Base-by-base conservation (phyloP, 1,140 invertebrate species). In the Euwallacea similis region DNA sequence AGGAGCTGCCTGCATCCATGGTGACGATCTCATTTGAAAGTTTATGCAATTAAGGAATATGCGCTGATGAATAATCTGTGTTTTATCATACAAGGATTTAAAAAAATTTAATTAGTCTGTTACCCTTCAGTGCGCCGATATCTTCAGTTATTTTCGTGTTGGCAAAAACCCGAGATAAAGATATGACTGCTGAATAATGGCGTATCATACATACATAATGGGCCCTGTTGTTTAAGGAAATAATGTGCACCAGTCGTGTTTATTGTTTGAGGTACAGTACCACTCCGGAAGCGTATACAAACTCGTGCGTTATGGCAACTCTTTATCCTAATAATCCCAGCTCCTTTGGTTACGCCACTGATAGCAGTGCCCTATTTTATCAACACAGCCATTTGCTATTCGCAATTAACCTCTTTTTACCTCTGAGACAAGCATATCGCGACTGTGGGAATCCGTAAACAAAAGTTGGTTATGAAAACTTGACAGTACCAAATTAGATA, bases 351-450 rank as follows among this genome's bases (percentile, higher is more conserved):
- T 50, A 50, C 46, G 46, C 46, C 0, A 2, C 46, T 7, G 55
- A 58, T 58, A 15, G n/a, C 55, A 44, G 7, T 46, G 60, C 42
- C 44, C 60, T 62, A 62, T 62, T 62, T 62, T 46, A 62, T 62
- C 60, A n/a, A 62, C 41, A 8, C 43, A 7, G 41, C 60, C 60
- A 62, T 62, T 62, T 58, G 41, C 60, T 62, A 43, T 62, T 62
- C n/a, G 41, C 60, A 62, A 62, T 62, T 62, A 62, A 62, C 60
- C 60, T 62, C 60, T 62, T 62, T 62, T 62, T 62, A 62, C 60
- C 60, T 62, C 43, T 42, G 13, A 44, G 60, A 62, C 60, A 9
- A 4, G 42, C 41, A 62, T 62, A 61, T 62, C 43, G 60, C 42
- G 60, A 62, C 60, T 62, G 60, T 62, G 60, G 60, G 60, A 62